Percentiles rank a stretch among this genome's conserved stretches.
Conservation (phyloP, 2,113 vertebrate species). For the Dolichallabes microphthalmus region DNA sequence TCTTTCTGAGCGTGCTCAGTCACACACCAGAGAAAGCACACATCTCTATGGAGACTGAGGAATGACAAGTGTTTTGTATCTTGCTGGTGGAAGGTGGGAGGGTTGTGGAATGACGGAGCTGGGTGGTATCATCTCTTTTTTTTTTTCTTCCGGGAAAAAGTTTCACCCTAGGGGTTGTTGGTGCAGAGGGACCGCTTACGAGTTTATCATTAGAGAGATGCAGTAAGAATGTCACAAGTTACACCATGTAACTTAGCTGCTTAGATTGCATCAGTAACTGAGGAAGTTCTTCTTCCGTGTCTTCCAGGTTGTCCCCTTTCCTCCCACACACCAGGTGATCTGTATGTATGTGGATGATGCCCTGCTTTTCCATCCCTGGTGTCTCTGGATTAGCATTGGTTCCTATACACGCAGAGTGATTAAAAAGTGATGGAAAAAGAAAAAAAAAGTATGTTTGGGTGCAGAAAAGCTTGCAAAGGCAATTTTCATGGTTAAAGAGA, state of each 20-base stretch:
- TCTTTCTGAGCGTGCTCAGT: slow-evolving; percentile 65
- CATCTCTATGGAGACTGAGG: slow-evolving; percentile 67
- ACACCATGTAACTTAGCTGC: not conserved
- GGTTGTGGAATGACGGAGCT: slow-evolving; percentile 31
- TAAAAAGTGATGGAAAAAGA: not conserved
- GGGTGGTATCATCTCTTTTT: slow-evolving; percentile 28
- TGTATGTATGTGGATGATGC: not conserved
- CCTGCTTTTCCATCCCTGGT: not conserved
- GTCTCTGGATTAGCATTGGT: not conserved
- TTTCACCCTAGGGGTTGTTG: slow-evolving; percentile 2
- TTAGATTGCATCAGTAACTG: not conserved
- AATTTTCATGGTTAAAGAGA: not conserved
- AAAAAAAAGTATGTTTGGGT: not conserved
- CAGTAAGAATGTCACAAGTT: not conserved
- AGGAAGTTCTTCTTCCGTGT: not conserved
- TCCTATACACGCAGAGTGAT: not conserved
- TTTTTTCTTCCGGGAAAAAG: not conserved
- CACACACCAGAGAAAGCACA: slow-evolving; percentile 64
- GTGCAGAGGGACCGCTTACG: slow-evolving; percentile 3
- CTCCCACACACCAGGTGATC: not conserved
- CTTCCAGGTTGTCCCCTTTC: not conserved
- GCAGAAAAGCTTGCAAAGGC: not conserved
- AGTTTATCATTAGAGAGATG: not conserved
- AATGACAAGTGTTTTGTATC: slow-evolving; percentile 63
- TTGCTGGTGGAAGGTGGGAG: slow-evolving; percentile 54